Conservation (phyloP, 2,113 vertebrate genomes). For the Cichladusa arquata region DNA sequence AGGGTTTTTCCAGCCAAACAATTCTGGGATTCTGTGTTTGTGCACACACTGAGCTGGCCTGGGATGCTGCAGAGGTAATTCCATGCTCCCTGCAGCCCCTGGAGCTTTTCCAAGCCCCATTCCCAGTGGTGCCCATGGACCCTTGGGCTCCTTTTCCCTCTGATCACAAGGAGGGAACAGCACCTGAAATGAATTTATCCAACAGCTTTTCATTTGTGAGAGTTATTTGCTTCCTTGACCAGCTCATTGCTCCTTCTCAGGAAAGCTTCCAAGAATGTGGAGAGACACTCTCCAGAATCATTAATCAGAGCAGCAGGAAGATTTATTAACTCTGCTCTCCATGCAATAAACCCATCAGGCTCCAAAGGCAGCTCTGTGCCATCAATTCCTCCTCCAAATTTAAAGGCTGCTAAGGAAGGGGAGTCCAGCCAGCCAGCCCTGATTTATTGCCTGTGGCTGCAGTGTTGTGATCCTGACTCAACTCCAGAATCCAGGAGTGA, state of each 20-base stretch:
- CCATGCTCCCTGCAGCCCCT: background rate
- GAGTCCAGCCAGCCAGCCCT: background rate
- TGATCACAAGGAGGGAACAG: background rate
- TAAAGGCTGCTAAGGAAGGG: background rate
- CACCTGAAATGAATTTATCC: background rate
- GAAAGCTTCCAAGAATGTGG: background rate
- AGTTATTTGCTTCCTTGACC: background rate
- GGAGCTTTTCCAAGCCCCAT: background rate
- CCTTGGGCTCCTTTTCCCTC: background rate
- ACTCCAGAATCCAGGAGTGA: background rate
- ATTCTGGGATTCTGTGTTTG: background rate
- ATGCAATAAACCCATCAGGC: background rate
- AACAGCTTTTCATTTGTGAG: background rate
- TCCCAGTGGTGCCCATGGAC: rapidly evolving
- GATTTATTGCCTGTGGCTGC: background rate
- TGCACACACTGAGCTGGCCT: background rate
- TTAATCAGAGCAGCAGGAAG: conserved; percentile 1
- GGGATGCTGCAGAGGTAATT: rapidly evolving
- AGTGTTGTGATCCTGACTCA: background rate
- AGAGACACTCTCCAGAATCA: background rate
- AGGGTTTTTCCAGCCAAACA: background rate
- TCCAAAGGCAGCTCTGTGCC: background rate
- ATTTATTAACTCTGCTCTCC: conserved; percentile 36
- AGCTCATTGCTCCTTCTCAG: background rate
- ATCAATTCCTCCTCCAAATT: background rate